phyloP scores from a whole-genome alignment of 2,113 vertebrate genomes.

The Pygoscelis antarcticus region DNA sequence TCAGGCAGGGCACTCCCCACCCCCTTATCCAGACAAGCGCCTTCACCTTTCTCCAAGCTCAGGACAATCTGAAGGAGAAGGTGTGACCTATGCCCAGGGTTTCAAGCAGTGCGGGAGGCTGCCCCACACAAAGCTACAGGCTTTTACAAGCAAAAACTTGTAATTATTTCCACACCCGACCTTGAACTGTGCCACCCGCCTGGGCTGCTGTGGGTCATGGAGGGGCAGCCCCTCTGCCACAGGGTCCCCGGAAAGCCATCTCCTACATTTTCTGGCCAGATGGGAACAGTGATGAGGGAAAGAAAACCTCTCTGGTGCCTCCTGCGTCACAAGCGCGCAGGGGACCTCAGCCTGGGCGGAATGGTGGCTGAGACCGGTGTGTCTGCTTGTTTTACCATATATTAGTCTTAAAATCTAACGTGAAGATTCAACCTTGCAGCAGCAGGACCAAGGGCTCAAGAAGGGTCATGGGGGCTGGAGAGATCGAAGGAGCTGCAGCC shows the following conservation, averaged over 20 bases:
- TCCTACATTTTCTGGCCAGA: background rate
- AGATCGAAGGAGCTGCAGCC: background rate
- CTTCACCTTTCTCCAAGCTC: background rate
- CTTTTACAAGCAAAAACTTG: background rate
- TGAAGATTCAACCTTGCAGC: background rate
- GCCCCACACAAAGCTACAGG: background rate
- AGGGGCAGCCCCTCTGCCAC: background rate
- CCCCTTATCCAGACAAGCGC: background rate
- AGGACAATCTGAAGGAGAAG: background rate
- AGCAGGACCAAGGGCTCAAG: background rate
- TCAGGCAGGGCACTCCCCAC: background rate
- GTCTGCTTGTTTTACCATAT: background rate
- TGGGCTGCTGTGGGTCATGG: background rate
- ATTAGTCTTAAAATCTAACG: background rate
- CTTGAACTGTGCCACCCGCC: background rate
- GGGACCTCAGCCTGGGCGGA: background rate
- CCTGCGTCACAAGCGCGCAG: accelerated
- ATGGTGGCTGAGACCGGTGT: accelerated
- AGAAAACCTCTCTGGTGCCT: background rate
- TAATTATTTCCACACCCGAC: background rate
- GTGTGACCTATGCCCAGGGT: background rate
- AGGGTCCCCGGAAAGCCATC: background rate
- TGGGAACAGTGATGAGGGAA: background rate
- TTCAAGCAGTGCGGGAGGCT: background rate
- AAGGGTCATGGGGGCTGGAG: background rate